Evolutionary conservation across 2,888 invertebrate species (phyloP), one percentile per base, ranked within the genome.

Genomic region (Tolmerus cingulatus): DNA sequence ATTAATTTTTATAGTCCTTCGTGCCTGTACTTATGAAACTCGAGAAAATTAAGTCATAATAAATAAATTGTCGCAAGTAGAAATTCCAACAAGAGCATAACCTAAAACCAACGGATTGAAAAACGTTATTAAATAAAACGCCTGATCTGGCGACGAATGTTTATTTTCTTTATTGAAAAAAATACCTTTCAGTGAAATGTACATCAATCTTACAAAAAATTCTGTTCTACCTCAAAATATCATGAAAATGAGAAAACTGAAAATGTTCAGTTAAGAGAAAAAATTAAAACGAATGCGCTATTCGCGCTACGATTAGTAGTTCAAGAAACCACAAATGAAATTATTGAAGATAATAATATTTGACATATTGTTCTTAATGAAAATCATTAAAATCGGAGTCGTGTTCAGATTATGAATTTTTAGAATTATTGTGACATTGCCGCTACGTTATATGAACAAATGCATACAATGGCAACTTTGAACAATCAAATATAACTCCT

Each of bases 121-220:
- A 46, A 46, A 5, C 14, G 43, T 43, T 37, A n/a, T 37, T 57
- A 82, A 82, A 82, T 82, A 37, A 82, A 66, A 82, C 9, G 37
- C 66, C 19, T 57, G 9, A 78, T n/a, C 76, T 88, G 78, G 86
- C 87, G 86, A 88, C 88, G 88, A 87, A 86, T 74, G 74, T 86
- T 88, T 85, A 84, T 66, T 77, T 84, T 85, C 87, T 88, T 88
- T 87, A 87, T 87, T 87, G 86, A 87, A 87, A 87, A 88, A 85
- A 82, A 82, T 82, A 87, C 87, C 78, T 87, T 66, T 85, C 87
- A 88, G 55, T 76, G 77, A 74, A 87, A 57, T 87, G 78, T 88
- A 88, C 88, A 88, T 88, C 85, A 74, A 88, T 88, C 88, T 88
- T 88, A 88, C 86, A 87, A 78, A 87, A 66, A 87, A 34, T 57